Base-by-base conservation (phyloP, 2,888 invertebrate species). In the Archips crataeganus region DNA sequence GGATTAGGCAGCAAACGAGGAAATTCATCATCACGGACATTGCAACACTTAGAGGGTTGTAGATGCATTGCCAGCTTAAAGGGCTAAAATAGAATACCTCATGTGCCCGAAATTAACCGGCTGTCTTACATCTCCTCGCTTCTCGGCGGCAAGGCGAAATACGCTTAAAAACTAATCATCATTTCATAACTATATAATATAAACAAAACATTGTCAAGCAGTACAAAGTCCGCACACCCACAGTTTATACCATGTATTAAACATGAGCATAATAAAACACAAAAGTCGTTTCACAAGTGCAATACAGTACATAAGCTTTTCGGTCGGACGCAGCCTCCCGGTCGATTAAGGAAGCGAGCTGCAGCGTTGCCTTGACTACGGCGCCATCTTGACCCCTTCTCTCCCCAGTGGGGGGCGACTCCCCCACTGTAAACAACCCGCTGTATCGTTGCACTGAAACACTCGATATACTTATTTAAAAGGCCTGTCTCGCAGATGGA, bases 291-390 rank as follows among this genome's bases (percentile, higher is more conserved):
- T 81, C 80, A 78, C 83, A 87, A 90, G 89, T 93, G 93, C 92
- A 94, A 88, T 92, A 92, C 90, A 89, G 92, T 91, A 92, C 85
- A 93, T 92, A 92, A 91, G 92, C 88, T 86, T 85, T 82, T 80
- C 80, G 82, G 82, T 82, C 83, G 82, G 85, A 87, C 90, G 88
- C 85, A 89, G 89, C 89, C 89, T 73, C 73, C 88, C 93, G 94
- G 94, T 94, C 94, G 94, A 94, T 94, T 93, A 94, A 94, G 93
- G 94, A 94, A 94, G 93, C 90, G 89, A 93, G 88, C 94, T 54
- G 94, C 94, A 94, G 84, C 91, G 94, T 94, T 93, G 91, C 92
- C 93, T 87, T 90, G 91, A 85, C 87, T 86, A 94, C 94, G 92
- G 82, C 92, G 94, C 94, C 94, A 94, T 94, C 93, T 94, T 94